Base-by-base conservation (phyloP, 2,888 invertebrate genomes). In the Spodoptera littoralis region DNA sequence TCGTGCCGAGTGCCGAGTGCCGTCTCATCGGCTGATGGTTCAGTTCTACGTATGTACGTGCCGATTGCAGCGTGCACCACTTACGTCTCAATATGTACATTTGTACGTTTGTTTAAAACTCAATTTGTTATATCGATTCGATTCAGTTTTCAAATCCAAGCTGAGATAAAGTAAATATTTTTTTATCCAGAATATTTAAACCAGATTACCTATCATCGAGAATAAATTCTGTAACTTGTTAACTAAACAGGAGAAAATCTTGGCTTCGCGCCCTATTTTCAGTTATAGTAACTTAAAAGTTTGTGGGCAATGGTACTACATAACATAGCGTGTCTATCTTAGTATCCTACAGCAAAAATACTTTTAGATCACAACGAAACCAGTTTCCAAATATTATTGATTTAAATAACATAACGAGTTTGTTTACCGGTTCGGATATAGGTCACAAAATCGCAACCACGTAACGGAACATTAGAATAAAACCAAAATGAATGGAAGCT, bases 341-440 rank as follows among this genome's bases (percentile, higher is more conserved):
- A 9, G 36, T 36, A 36, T 36, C 30, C 6, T 6, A 30, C 30
- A 30, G 30, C 30, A 30, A 30, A 6, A 30, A 36, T 36, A 8
- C 36, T 36, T 36, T 36, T 8, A 36, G 9, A 36, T 36, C 36
- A 36, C 22, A 12, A 46, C 22, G 30, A 54, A 75, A 78, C 76
- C 59, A 53, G 71, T 64, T 36, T 76, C 24, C 13, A 48, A 49
- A 65, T 49, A 59, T 46, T 53, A 9, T 45, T 53, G 41, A 60
- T 63, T 67, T 60, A 60, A 63, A 58, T 43, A 61, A 63, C 24
- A 8, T 22, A 75, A 65, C 77, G 45, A 65, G 74, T 71, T 74
- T 60, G 6, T 60, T 41, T 68, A 71, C 77, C 66, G 64, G 70
- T 77, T 65, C 22, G 8, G 50, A 77, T 77, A 77, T 77, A 61